Percentiles rank a stretch among this genome's conserved stretches.
Conservation (phyloP, 2,113 vertebrate species). For the Salvelinus alpinus region DNA sequence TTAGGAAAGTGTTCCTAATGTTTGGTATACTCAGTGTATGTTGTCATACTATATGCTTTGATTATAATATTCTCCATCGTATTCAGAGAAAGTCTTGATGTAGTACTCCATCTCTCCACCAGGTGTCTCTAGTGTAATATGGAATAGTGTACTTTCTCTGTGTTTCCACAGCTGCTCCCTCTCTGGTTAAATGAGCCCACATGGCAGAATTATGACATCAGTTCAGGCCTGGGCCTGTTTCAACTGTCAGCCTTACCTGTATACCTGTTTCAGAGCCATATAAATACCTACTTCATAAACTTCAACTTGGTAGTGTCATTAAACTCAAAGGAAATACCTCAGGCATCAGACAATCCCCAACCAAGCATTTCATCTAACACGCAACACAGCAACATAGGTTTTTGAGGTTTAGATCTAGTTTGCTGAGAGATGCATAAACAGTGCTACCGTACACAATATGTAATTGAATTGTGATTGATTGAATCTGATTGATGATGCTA, state of each 20-base stretch:
- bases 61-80: not conserved
- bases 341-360: not conserved
- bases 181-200: not conserved
- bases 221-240: not conserved
- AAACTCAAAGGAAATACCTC: not conserved
- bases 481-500: not conserved
- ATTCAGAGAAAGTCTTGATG: conserved; percentile 22
- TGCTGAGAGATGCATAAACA: not conserved
- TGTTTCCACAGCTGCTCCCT: not conserved
- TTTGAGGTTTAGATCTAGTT: too few species aligned
- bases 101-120: conserved; percentile 49
- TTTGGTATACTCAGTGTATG: not conserved
- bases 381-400: not conserved
- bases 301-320: not conserved
- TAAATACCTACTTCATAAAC: not conserved
- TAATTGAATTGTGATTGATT: not conserved
- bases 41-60: not conserved
- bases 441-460: not conserved
- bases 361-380: not conserved
- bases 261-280: not conserved
- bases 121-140: conserved; percentile 65
- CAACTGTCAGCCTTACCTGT: not conserved
- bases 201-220: not conserved
- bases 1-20: too few species aligned
- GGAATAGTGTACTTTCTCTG: conserved; percentile 5